Conservation (phyloP, 1,140 invertebrate genomes). For the Drosophila ficusphila region DNA sequence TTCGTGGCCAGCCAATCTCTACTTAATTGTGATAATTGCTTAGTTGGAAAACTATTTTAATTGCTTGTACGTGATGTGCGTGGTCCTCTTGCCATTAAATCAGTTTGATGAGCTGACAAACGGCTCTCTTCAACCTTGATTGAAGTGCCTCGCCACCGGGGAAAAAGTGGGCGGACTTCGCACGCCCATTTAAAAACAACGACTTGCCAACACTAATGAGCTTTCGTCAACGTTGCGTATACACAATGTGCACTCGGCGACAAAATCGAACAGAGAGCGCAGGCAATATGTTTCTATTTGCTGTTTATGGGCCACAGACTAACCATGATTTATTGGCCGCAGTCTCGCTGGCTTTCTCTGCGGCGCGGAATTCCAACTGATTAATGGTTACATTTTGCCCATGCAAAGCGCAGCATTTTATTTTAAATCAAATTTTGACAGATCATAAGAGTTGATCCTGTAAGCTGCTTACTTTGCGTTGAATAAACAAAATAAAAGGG, state of each 20-base stretch:
- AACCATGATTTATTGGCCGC: slow-evolving; percentile 36
- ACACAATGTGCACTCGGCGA: slow-evolving; percentile 18
- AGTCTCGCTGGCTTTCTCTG: background rate
- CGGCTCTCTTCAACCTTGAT: slow-evolving; percentile 10
- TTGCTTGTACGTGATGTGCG: slow-evolving; percentile 35
- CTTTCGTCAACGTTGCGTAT: slow-evolving; percentile 36
- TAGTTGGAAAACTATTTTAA: slow-evolving; percentile 62
- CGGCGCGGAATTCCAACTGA: background rate
- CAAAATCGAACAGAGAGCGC: slow-evolving; percentile 9
- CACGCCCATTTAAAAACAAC: slow-evolving; percentile 40
- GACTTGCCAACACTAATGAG: slow-evolving; percentile 32
- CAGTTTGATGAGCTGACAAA: slow-evolving; percentile 49
- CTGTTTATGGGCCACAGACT: slow-evolving; percentile 22
- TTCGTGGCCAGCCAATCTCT: background rate
- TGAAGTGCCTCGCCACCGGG: background rate
- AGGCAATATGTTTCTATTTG: slow-evolving; percentile 31
- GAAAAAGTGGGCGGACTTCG: background rate
- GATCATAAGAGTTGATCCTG: background rate
- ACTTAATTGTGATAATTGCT: slow-evolving; percentile 56
- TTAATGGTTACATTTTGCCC: slow-evolving; percentile 3
- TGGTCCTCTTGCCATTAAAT: slow-evolving; percentile 52
- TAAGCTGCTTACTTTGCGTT: background rate
- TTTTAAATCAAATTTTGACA: slow-evolving; percentile 15
- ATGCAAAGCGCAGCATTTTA: background rate
- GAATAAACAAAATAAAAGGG: background rate